phyloP scores from a whole-genome alignment of 2,113 vertebrate species.

The Labrus mixtus region DNA sequence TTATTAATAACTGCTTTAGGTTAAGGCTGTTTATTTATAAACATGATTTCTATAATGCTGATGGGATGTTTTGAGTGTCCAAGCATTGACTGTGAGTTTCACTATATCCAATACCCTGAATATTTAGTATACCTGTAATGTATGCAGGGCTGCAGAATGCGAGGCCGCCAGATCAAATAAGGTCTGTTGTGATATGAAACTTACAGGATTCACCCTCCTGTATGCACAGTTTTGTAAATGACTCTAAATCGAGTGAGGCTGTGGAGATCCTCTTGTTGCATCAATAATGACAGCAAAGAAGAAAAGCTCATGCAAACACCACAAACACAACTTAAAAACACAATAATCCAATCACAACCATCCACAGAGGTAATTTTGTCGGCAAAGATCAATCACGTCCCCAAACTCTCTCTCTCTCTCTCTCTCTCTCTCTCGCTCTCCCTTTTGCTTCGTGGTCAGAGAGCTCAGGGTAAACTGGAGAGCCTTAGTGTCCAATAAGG shows the following conservation, averaged over 20 bases:
- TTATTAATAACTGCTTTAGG: constrained; percentile 72
- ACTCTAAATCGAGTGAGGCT: constrained; percentile 15
- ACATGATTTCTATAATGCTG: constrained; percentile 47
- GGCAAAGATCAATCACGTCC: constrained; percentile 50
- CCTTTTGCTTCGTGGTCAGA: constrained; percentile 16
- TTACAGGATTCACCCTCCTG: constrained; percentile 18
- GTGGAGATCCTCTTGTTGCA: constrained; percentile 16
- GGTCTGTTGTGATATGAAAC: constrained; percentile 8
- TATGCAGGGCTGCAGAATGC: constrained; percentile 25
- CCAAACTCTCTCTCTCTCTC: constrained; percentile 48
- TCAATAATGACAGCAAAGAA: constrained; percentile 50
- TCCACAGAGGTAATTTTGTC: constrained; percentile 52
- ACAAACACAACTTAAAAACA: constrained; percentile 56
- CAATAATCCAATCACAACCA: constrained; percentile 58
- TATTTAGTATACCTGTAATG: constrained; percentile 35
- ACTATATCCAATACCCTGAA: constrained; percentile 36
- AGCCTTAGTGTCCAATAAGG: constrained; percentile 73
- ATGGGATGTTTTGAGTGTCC: constrained; percentile 46
- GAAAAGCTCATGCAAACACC: constrained; percentile 36
- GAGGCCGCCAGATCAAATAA: constrained; percentile 35
- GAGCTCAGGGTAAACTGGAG: constrained; percentile 59
- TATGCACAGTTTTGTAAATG: constrained; percentile 18
- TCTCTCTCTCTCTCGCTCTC: constrained; percentile 41
- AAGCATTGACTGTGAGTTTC: constrained; percentile 26
- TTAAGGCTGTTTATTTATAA: constrained; percentile 67